Evolutionary conservation across 2,113 vertebrate species (phyloP), one percentile per base, ranked within the genome.

Genomic region (Barnardius zonarius): DNA sequence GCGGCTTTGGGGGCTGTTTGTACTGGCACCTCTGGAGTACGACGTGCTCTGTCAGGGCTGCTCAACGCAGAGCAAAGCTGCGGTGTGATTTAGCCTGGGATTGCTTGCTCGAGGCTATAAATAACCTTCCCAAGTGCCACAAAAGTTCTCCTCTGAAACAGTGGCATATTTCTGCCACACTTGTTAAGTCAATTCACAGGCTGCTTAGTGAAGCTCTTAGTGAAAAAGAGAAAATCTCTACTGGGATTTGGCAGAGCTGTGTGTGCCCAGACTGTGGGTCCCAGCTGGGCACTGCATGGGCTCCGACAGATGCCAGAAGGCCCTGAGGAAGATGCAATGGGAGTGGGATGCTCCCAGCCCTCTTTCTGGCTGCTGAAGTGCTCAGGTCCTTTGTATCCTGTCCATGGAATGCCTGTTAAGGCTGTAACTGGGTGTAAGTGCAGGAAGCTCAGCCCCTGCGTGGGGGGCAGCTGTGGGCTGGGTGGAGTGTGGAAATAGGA

Each of bases 51-150:
- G 85, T 63, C 27, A 22, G 66, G 82, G 83, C 95, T 96, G 86
- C 87, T 91, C 52, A 88, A 73, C 81, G 57, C 31, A 2, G 93
- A 95, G 95, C 89, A 17, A 52, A 93, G 93, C 87, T 95, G 87
- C 89, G 69, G 70, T 11, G 81, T 86, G 88, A 77, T 67, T 80
- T 62, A 77, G 91, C 88, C 88, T 2, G 0, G 84, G 63, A 90
- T 74, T 76, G 84, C 91, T 95, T 5, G 70, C 93, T 92, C 6
- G 11, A 25, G 91, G 94, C 93, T 96, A 96, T 91, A 95, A 96
- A 95, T 97, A 97, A 94, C 94, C 95, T 95, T 90, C 70, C 74
- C 41, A 3, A 80, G 82, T n/a, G 51, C 95, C 92, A 77, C 87
- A 33, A 69, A 96, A 94, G 84, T 83, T 95, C 83, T 91, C 3